A percentile compares a stretch with the other conserved stretches of the same genome.
Evolutionary conservation across 2,113 vertebrate genomes (phyloP).

Genomic region (Callipepla californica): DNA sequence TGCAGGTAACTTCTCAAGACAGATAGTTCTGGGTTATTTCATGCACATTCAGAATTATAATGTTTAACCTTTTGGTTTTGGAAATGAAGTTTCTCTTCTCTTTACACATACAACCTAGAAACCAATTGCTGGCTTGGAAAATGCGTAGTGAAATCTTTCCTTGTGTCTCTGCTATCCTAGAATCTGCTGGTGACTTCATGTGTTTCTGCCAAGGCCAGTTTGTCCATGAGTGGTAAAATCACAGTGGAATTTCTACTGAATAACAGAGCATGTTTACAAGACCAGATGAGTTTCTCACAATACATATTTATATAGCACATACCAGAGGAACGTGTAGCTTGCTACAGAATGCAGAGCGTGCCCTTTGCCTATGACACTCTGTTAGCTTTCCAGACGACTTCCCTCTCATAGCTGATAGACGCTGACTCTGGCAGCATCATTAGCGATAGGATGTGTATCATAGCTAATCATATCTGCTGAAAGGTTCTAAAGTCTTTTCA

Average conservation of each 20-base stretch:
- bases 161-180: not conserved
- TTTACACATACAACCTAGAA: not conserved
- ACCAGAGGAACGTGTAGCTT: constrained; percentile 26
- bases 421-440: constrained; percentile 62
- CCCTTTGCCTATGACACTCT: constrained; percentile 54
- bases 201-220: constrained; percentile 23
- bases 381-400: constrained; percentile 71
- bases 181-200: not conserved
- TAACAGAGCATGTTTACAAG: not conserved
- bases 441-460: constrained; percentile 67
- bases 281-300: constrained; percentile 56
- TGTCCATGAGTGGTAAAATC: not conserved
- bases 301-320: constrained; percentile 43
- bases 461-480: constrained; percentile 51
- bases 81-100: not conserved
- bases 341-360: constrained; percentile 28
- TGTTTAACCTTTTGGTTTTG: not conserved
- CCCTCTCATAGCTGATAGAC: constrained; percentile 50
- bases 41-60: not conserved
- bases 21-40: not conserved
- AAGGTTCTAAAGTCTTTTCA: constrained; percentile 62
- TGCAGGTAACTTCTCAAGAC: not conserved
- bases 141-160: not conserved
- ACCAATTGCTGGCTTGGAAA: not conserved
- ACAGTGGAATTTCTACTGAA: constrained; percentile 22